A percentile compares a stretch with the other conserved stretches of the same genome.
phyloP scores from a whole-genome alignment of 30 jellyfish, hydroid and myxozoan genomes.

The Pseudorhiza aurosa region DNA sequence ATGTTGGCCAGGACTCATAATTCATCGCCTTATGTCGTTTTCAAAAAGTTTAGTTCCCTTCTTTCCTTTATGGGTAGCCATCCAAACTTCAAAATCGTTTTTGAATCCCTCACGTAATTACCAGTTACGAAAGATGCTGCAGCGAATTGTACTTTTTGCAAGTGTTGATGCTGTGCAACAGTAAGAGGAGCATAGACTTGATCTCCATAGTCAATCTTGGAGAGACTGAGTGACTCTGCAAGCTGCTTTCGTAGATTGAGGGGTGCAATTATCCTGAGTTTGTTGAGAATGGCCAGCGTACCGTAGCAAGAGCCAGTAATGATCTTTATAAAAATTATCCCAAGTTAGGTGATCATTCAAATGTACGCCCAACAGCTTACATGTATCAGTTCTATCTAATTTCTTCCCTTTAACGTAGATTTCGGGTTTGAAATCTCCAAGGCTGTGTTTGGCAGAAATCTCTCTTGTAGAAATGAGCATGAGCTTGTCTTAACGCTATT shows the following conservation, averaged over 20 bases:
- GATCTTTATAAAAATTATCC: conserved; percentile 40
- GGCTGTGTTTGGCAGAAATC: no score
- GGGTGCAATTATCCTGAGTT: conserved; percentile 41
- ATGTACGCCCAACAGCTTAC: conserved; percentile 49
- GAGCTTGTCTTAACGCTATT: conserved; percentile 45
- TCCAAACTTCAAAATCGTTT: no score
- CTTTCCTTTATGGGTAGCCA: no score
- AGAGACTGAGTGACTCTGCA: conserved; percentile 55
- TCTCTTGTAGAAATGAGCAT: conserved; percentile 32
- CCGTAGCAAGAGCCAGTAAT: conserved; percentile 53
- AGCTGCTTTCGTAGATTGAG: conserved; percentile 50
- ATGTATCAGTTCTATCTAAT: no score
- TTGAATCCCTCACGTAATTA: no score
- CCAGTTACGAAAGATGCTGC: conserved; percentile 56
- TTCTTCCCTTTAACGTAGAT: conserved; percentile 24
- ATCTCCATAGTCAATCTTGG: conserved; percentile 54
- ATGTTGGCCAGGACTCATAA: no score
- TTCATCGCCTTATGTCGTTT: no score
- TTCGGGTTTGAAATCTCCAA: no score
- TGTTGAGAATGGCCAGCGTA: conserved; percentile 37
- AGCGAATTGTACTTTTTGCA: no score
- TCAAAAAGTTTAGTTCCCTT: no score
- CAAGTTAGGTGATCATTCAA: conserved; percentile 49
- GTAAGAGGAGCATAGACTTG: conserved; percentile 10
- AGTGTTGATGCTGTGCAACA: conserved; percentile 17